phyloP scores from a whole-genome alignment of 1,140 invertebrate species.

The Drosophila guanche region DNA sequence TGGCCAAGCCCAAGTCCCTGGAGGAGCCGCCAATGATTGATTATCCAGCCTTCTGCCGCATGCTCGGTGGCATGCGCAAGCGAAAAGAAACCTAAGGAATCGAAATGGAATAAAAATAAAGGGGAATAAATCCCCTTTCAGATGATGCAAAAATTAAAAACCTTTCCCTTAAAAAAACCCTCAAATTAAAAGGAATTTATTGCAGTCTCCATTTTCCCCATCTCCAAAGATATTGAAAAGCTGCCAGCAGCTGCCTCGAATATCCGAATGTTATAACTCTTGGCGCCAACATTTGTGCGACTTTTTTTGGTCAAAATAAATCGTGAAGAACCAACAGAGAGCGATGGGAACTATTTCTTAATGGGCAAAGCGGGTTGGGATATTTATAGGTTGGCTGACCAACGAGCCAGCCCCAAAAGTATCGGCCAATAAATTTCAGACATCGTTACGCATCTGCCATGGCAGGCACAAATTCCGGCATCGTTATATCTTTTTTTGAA shows the following conservation, averaged over 20 bases:
- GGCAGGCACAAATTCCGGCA: constrained; percentile 34
- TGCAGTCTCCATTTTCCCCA: too few species aligned
- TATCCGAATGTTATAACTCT: constrained; percentile 39
- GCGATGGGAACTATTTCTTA: constrained; percentile 56
- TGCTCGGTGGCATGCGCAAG: constrained; percentile 86
- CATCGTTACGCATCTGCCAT: constrained; percentile 64
- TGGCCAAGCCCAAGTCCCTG: constrained; percentile 84
- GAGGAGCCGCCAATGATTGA: constrained; percentile 85
- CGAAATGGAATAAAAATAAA: too few species aligned
- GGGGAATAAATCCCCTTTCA: too few species aligned
- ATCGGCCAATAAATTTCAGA: constrained; percentile 79
- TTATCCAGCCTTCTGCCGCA: constrained; percentile 86
- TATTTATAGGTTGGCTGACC: constrained; percentile 67
- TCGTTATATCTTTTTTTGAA: not conserved
- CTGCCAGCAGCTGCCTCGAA: constrained; percentile 10
- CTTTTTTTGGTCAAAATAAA: constrained; percentile 80
- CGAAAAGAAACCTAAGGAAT: constrained; percentile 45
- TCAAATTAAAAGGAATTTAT: too few species aligned
- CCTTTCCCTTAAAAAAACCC: too few species aligned
- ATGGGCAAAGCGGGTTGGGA: constrained; percentile 31
- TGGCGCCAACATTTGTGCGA: constrained; percentile 79
- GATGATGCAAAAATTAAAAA: too few species aligned
- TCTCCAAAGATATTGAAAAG: not conserved
- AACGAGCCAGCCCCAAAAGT: constrained; percentile 71
- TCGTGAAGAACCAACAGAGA: constrained; percentile 59